Base-by-base conservation (phyloP, 2,797 vertebrate genomes). In the Aphelocoma californica region DNA sequence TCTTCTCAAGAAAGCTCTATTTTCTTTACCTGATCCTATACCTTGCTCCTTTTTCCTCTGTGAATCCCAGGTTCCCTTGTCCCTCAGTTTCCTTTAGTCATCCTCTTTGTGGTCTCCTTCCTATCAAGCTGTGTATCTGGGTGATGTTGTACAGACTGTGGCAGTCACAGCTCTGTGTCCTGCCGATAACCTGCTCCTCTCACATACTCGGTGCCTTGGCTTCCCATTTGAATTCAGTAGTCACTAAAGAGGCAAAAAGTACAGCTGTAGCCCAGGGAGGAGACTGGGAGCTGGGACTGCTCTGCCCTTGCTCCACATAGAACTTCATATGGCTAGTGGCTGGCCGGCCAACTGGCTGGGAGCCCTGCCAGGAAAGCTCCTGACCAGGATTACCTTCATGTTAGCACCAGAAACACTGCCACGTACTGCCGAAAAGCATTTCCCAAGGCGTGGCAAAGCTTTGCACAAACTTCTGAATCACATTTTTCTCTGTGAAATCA, bases 381-480 rank as follows among this genome's bases (percentile, higher is more conserved):
- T 72, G 60, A 66, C 73, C 60, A 82, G 32, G 32, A 45, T 73
- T 79, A 66, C 65, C 36, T 65, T 78, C 57, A 2, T 14, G 50
- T 61, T 25, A 69, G 75, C 87, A 51, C 90, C 91, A 87, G 77
- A 62, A 79, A 21, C 45, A 24, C 29, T 86, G 94, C 92, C 91
- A 94, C 66, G 32, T 95, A 75, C 61, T 19, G 12, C 5, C n/a
- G 61, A n/a, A 92, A 94, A 88, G 70, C 87, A 92, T 93, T 96
- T 92, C 82, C 70, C 6, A 48, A 94, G 93, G 95, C 0, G 69
- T 78, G 79, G 89, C 91, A 79, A 75, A 70, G 38, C 72, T 91
- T n/a, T 81, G 90, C 90, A 80, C 36, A 69, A 79, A 78, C 38
- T 8, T 74, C 78, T 78, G 42, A 91, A 91, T 89, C 48, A 34